Percentiles rank a stretch among this genome's conserved stretches.
phyloP scores from a whole-genome alignment of 2,888 invertebrate genomes.

The Myopa testacea region DNA sequence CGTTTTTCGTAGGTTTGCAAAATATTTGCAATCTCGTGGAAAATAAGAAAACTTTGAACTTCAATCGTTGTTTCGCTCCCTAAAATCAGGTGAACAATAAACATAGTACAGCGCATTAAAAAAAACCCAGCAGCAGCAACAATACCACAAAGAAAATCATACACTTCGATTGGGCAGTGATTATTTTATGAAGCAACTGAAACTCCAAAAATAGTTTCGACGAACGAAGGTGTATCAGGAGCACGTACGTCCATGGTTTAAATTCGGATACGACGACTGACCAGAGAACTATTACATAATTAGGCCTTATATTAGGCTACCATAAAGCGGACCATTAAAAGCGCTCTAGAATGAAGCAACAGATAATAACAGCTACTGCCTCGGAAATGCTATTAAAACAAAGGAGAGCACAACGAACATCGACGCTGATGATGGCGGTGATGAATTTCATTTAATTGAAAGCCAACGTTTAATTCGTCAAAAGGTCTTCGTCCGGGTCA shows the following conservation, averaged over 20 bases:
- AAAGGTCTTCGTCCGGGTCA: conserved; percentile 50
- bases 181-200: conserved; percentile 30
- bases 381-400: background rate
- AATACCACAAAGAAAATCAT: background rate
- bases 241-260: too few species aligned
- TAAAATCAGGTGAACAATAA: background rate
- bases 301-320: conserved; percentile 14
- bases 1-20: too few species aligned
- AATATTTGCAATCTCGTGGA: too few species aligned
- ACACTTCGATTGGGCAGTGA: background rate
- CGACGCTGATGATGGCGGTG: conserved; percentile 6
- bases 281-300: background rate
- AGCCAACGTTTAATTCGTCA: conserved; percentile 45
- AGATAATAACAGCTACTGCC: background rate
- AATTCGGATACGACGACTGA: too few species aligned
- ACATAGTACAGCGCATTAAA: background rate
- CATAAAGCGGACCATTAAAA: background rate
- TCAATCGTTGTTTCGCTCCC: too few species aligned
- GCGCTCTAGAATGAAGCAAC: background rate
- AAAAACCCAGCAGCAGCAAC: background rate
- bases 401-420: conserved; percentile 1
- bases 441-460: conserved; percentile 24
- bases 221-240: too few species aligned
- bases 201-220: background rate
- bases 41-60: too few species aligned